Base-by-base conservation (phyloP, 2,797 vertebrate species). In the Syngnathus acus region DNA sequence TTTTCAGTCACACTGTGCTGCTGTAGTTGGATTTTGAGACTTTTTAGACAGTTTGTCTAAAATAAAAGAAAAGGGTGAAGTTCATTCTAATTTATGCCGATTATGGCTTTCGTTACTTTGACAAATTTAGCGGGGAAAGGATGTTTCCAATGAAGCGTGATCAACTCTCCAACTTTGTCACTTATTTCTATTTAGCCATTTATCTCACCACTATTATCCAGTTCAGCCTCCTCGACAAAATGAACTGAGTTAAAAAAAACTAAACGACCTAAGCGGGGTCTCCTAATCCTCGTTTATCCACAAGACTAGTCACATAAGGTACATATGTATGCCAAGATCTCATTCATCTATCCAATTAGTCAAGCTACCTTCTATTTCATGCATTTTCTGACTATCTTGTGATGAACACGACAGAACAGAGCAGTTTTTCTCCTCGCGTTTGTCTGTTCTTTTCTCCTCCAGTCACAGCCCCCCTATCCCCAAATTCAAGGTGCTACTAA, bases 401-500 rank as follows among this genome's bases (percentile, higher is more conserved):
- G 42, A 9, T 4, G 60, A 62, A 8, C 11, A 16, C 6, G n/a
- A 40, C 8, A 19, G 8, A 17, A 60, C 19, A 42, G 11, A 40
- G 38, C 17, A 39, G 57, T 59, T 62, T 62, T 62, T 13, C 60
- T 47, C 60, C 59, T 61, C 42, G 26, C 42, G 6, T 62, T 26
- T 17, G 70, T 60, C 63, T 57, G 62, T 61, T 65, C n/a, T 51
- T 62, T 45, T 74, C 65, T 65, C 68, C 68, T 68, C 40, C 65
- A 74, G 38, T 81, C 78, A 62, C 75, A 69, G 70, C 72, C 62
- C 45, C 50, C 64, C 64, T 32, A 51, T 60, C 68, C 75, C 69
- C 77, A 68, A 75, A 65, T 67, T 59, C 85, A 82, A 81, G 84
- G 84, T 79, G 77, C 81, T 83, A 79, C 86, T 90, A 90, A 91